These are phyloP conservation scores for Halesus radiatus DNA, from an alignment of 1,140 invertebrate genomes.

Conservation along the genomic window DNA sequence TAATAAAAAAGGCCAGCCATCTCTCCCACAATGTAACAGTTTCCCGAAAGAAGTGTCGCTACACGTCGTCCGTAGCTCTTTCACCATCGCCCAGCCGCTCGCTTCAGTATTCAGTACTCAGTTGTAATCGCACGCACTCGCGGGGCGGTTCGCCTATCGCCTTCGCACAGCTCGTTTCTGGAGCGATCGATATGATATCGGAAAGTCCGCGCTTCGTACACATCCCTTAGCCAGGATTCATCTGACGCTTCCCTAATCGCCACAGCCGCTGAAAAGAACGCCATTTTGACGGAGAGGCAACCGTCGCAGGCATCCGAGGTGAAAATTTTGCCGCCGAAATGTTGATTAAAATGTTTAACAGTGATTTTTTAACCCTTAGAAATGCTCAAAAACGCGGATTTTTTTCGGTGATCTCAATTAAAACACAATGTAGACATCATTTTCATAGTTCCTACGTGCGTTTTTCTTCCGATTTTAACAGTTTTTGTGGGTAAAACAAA, in stretches of 20 bases:
- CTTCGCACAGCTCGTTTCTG: background rate
- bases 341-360: background rate
- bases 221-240: background rate
- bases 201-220: background rate
- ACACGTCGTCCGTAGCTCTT: too few relatives aligned
- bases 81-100: background rate
- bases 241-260: background rate
- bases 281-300: background rate
- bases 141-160: conserved; percentile 10
- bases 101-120: background rate
- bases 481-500: background rate
- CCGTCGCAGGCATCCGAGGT: background rate
- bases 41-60: too few relatives aligned
- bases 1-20: too few relatives aligned
- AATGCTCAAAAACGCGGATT: background rate
- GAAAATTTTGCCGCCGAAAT: conserved; percentile 1
- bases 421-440: background rate
- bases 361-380: too few relatives aligned
- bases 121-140: conserved; percentile 15
- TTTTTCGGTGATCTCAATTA: background rate
- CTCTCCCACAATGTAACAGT: too few relatives aligned
- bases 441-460: background rate
- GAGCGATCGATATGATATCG: conserved; percentile 13
- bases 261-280: background rate
- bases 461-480: background rate